Conservation (phyloP, 2,888 invertebrate species). For the Polymixis flavicincta region DNA sequence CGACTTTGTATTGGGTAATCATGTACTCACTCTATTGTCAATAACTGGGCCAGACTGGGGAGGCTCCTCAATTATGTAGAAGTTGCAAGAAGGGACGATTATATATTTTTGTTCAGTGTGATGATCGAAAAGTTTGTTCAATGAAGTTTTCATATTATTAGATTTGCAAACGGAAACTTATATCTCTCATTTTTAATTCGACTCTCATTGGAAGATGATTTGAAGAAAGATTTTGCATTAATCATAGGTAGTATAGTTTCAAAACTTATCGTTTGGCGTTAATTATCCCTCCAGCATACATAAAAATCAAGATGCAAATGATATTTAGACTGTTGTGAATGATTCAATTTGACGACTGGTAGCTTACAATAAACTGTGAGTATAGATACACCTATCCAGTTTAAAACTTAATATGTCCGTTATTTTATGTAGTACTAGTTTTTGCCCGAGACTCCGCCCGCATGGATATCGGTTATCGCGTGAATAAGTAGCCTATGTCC, state of each 20-base stretch:
- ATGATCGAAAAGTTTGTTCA: background rate
- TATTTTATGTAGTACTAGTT: no score
- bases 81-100: background rate
- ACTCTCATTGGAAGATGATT: background rate
- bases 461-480: no score
- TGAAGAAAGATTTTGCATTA: background rate
- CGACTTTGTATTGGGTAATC: conserved; percentile 36
- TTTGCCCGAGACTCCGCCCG: no score
- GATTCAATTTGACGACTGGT: background rate
- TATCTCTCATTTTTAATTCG: background rate
- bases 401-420: background rate
- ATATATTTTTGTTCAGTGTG: background rate
- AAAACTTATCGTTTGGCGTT: background rate
- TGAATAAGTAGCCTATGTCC: no score
- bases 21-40: conserved; percentile 26
- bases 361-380: background rate
- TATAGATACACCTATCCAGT: background rate
- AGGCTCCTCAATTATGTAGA: conserved; percentile 1
- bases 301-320: background rate
- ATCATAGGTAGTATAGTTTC: background rate
- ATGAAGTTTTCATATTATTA: no score
- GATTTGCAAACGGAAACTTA: background rate
- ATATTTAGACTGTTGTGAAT: no score
- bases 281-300: background rate
- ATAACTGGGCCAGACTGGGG: background rate